Evolutionary conservation across 1,140 invertebrate species (phyloP), one percentile per base, ranked within the genome.

Genomic region (Apolygus lucorum): DNA sequence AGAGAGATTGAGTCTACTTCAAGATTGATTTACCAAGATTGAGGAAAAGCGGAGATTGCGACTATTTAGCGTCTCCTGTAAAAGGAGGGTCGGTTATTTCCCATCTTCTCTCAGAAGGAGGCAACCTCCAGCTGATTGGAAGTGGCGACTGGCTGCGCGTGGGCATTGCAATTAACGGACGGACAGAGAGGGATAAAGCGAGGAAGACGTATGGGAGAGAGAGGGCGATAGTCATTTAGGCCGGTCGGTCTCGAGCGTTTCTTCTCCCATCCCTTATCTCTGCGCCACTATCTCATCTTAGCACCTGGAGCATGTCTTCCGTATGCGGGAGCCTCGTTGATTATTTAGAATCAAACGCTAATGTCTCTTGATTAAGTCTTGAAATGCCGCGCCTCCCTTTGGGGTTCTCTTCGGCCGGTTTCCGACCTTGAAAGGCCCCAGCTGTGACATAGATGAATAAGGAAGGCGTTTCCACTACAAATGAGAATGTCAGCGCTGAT

Each of bases 81-180:
- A n/a, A n/a, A n/a, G n/a, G n/a, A n/a, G n/a, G n/a, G n/a, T n/a
- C n/a, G n/a, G n/a, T n/a, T n/a, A n/a, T n/a, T n/a, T n/a, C n/a
- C n/a, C n/a, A n/a, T n/a, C n/a, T n/a, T n/a, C n/a, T n/a, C n/a
- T n/a, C n/a, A n/a, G n/a, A n/a, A n/a, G n/a, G n/a, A n/a, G n/a
- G n/a, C n/a, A n/a, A 42, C 17, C 34, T 42, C 34, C 34, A 42
- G 21, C 27, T 25, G 62, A 63, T 63, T 63, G 22, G 62, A 63
- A 27, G 62, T 63, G 62, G 62, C 62, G 62, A 63, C 27, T 63
- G 22, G 27, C 22, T 25, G 27, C 24, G 62, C 62, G 62, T 63
- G 62, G 62, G 62, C 62, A 27, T 25, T 63, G 62, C 62, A 63
- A 63, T 63, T 63, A 63, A 25, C 62, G 34, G 34, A 42, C 4